A percentile compares a stretch with the other conserved stretches of the same genome.
These are phyloP conservation scores for Epinotia brunnichana DNA, from an alignment of 2,888 invertebrate genomes.

Conservation along the genomic window DNA sequence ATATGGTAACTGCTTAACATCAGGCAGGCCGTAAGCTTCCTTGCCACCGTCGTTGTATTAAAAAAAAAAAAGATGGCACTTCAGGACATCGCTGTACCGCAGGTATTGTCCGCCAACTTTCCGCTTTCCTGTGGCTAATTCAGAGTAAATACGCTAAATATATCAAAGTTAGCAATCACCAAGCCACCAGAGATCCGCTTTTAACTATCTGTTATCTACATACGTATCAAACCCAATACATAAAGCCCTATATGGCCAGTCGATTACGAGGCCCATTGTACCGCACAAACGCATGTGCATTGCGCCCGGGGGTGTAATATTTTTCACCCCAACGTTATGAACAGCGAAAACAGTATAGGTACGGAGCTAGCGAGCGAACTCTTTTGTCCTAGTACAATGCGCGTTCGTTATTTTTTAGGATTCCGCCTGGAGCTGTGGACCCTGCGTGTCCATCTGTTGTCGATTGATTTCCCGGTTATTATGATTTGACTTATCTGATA, in stretches of 20 bases:
- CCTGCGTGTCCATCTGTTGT: slow-evolving; percentile 27
- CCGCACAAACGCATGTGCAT: slow-evolving; percentile 51
- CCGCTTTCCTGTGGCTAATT: too few species aligned
- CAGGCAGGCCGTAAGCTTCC: too few species aligned
- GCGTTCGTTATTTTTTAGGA: slow-evolving; percentile 56
- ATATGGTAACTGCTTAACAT: too few species aligned
- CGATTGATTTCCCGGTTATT: not conserved
- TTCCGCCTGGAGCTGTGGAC: slow-evolving; percentile 12
- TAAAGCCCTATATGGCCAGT: slow-evolving; percentile 25
- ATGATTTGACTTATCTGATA: not conserved
- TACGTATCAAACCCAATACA: slow-evolving; percentile 14
- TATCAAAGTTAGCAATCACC: too few species aligned
- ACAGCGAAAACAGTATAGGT: slow-evolving; percentile 46
- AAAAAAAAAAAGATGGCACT: too few species aligned
- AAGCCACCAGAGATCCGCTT: not conserved
- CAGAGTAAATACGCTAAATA: too few species aligned
- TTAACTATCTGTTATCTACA: not conserved
- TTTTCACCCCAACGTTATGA: slow-evolving; percentile 73
- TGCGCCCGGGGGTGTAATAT: slow-evolving; percentile 81
- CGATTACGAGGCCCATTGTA: slow-evolving; percentile 29
- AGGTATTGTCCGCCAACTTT: too few species aligned
- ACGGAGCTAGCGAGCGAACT: slow-evolving; percentile 31
- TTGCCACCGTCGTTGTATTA: too few species aligned
- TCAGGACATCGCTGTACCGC: too few species aligned
- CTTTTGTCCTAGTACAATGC: slow-evolving; percentile 51